Base-by-base conservation (phyloP, 2,888 invertebrate genomes). In the Zele albiditarsus region DNA sequence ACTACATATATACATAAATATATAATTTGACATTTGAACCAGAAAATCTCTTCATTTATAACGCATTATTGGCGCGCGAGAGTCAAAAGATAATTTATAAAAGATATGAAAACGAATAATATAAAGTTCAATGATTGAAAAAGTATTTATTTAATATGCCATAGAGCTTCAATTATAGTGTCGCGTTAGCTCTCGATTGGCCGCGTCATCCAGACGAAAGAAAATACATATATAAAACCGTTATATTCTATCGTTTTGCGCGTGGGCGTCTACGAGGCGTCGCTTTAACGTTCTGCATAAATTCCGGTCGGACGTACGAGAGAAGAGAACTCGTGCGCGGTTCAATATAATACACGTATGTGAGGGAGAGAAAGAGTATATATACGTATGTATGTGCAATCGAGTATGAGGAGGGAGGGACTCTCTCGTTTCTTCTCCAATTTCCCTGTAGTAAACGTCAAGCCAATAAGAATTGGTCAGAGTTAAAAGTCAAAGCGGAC, bases 191-290 rank as follows among this genome's bases (percentile, higher is more conserved):
- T 60, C 46, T 57, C 57, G 31, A 20, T 46, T 28, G 49, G 53
- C 53, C 53, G 31, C 53, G 57, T 20, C 28, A 42, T 31, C 31
- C 28, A 28, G 53, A 46, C 12, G 20, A 49, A 31, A 27, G 57
- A 69, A 46, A 67, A 46, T 25, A 71, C 33, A 46, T 57, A 71
- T 62, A 69, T 60, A 73, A 75, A 75, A 79, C 80, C 81, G 82
- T 82, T 81, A 81, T 81, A 80, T 81, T 82, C 81, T 75, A 78
- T 79, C 79, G 78, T 75, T 72, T 73, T 78, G 71, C 62, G 81
- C 81, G 85, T 86, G 82, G 85, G 85, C 83, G 85, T 83, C 79
- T 79, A 76, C 83, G 79, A 84, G 82, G 84, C 85, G 85, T 85
- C 82, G 81, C 82, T 84, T 86, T 84, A 85, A 85, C 85, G 82